Evolutionary conservation across 2,797 vertebrate species (phyloP).

Genomic region (Natrix natrix): DNA sequence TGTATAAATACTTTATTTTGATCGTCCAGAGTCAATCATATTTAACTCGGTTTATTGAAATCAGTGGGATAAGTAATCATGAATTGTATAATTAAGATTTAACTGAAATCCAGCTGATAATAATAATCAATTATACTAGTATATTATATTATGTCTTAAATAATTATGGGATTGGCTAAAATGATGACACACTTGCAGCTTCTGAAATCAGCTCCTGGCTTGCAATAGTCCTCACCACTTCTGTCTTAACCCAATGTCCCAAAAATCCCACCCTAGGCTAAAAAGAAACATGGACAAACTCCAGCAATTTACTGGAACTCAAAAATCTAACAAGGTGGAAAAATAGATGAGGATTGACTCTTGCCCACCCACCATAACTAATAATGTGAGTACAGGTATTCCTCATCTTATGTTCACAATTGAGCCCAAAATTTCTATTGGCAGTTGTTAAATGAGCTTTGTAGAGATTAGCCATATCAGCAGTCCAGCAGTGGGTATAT

Average conservation of each 20-base stretch:
- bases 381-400: neutral
- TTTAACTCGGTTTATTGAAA: neutral
- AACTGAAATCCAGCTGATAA: neutral
- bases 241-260: neutral
- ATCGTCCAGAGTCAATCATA: neutral
- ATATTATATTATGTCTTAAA: neutral
- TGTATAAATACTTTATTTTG: neutral
- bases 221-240: neutral
- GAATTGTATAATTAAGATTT: neutral
- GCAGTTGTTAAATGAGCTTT: neutral
- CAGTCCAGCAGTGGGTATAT: no score
- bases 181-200: neutral
- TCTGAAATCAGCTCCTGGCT: neutral
- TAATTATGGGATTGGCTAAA: neutral
- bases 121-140: neutral
- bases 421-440: neutral
- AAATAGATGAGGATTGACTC: neutral
- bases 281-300: neutral
- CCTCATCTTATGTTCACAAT: neutral
- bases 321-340: neutral
- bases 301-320: neutral
- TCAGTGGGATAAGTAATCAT: neutral
- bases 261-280: neutral
- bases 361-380: neutral
- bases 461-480: no score